A percentile compares a stretch with the other conserved stretches of the same genome.
These are phyloP conservation scores for Ceuthmochares aereus DNA, from an alignment of 2,113 vertebrate species.

Conservation along the genomic window DNA sequence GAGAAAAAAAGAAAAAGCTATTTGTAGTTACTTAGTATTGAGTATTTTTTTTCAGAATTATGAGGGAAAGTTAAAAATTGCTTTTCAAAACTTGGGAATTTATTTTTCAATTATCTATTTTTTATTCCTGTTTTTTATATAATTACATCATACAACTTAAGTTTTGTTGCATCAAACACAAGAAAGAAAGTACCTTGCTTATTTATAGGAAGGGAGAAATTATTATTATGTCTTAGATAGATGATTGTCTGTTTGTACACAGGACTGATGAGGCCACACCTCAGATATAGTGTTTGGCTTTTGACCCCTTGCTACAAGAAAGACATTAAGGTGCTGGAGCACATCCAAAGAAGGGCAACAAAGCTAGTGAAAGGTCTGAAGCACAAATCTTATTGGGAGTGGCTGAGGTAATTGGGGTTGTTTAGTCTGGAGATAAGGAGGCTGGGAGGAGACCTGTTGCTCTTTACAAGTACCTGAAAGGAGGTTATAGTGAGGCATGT, in stretches of 20 bases:
- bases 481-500: not conserved
- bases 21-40: not conserved
- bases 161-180: not conserved
- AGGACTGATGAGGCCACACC: fast-evolving
- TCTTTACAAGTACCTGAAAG: not conserved
- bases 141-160: not conserved
- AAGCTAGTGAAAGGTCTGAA: not conserved
- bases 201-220: not conserved
- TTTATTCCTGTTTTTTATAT: not conserved
- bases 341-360: fast-evolving
- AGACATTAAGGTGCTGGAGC: not conserved
- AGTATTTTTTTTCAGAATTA: not conserved
- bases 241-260: not conserved
- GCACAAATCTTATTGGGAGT: not conserved
- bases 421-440: not conserved
- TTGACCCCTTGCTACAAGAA: not conserved
- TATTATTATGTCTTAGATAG: not conserved
- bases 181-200: not conserved
- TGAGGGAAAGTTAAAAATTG: not conserved
- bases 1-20: not conserved
- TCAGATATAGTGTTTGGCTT: not conserved
- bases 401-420: not conserved
- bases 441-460: fast-evolving
- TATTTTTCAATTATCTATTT: not conserved
- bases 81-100: not conserved